Percentiles rank a stretch among this genome's conserved stretches.
phyloP scores from a whole-genome alignment of 2,797 vertebrate genomes.

The Loriculus beryllinus region DNA sequence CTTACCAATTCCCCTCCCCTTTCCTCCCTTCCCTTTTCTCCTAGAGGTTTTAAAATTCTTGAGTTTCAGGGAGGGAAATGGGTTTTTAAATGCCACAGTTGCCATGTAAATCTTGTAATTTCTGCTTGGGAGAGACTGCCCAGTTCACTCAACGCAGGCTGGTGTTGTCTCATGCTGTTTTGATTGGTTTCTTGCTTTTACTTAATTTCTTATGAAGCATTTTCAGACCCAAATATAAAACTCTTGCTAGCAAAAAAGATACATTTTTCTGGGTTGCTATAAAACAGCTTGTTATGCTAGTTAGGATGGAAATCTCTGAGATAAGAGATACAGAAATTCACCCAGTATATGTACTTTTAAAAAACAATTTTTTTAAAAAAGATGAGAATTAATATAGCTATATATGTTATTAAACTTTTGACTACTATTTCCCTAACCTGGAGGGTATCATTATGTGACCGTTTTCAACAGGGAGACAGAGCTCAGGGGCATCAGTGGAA shows the following conservation, averaged over 20 bases:
- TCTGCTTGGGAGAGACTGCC: neutral
- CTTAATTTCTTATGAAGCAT: neutral
- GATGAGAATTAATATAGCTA: neutral
- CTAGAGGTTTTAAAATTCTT: neutral
- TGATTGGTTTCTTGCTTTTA: neutral
- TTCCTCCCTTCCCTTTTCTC: neutral
- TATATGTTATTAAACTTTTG: neutral
- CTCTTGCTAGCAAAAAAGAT: neutral
- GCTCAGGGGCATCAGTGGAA: neutral
- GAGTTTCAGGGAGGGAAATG: neutral
- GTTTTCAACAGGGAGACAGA: neutral
- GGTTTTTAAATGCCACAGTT: neutral
- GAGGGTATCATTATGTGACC: neutral
- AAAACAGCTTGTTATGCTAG: neutral
- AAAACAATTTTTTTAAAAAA: neutral
- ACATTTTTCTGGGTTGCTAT: neutral
- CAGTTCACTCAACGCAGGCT: neutral
- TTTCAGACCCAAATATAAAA: neutral
- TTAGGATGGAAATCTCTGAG: neutral
- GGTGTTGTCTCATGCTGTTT: neutral
- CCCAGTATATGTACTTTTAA: neutral
- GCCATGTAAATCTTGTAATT: neutral
- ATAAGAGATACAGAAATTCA: neutral
- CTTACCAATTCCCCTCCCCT: neutral
- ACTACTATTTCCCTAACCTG: neutral